Evolutionary conservation across 2,888 invertebrate genomes (phyloP).

Genomic region (Acheta domesticus): DNA sequence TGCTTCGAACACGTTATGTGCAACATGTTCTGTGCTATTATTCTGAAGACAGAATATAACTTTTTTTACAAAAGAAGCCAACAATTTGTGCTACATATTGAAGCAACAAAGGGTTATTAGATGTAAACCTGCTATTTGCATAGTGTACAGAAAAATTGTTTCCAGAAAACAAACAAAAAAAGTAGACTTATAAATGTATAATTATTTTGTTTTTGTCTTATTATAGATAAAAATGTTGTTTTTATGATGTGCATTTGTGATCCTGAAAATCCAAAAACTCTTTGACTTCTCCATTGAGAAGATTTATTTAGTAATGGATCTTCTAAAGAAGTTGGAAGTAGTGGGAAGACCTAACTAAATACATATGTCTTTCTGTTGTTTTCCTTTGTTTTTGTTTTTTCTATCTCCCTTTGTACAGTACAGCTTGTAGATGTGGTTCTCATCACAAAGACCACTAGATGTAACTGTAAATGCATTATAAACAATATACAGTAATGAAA

Average conservation of each 20-base stretch:
- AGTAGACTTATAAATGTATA: conserved; percentile 29
- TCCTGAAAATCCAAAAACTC: conserved; percentile 23
- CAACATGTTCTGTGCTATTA: neutral
- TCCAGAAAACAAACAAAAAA: conserved; percentile 1
- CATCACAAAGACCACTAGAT: conserved; percentile 33
- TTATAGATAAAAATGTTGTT: conserved; percentile 25
- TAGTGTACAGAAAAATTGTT: conserved; percentile 4
- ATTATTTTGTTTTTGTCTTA: conserved; percentile 23
- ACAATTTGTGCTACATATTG: conserved; percentile 7
- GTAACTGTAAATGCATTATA: conserved; percentile 38
- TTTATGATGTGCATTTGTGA: conserved; percentile 31
- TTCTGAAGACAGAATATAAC: conserved; percentile 5
- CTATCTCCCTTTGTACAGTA: conserved; percentile 30
- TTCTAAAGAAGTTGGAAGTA: conserved; percentile 19
- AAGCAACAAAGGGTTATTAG: conserved; percentile 7
- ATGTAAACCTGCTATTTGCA: neutral
- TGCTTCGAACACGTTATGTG: neutral
- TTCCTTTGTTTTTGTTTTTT: conserved; percentile 22
- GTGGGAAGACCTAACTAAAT: neutral
- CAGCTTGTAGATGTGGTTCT: conserved; percentile 31
- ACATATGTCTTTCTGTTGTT: conserved; percentile 25
- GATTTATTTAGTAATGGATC: conserved; percentile 25
- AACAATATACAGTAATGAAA: conserved; percentile 32
- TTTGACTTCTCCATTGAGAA: conserved; percentile 23
- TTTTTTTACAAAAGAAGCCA: neutral